Conservation (phyloP, 2,797 vertebrate genomes). For the Tragopan temminckii region DNA sequence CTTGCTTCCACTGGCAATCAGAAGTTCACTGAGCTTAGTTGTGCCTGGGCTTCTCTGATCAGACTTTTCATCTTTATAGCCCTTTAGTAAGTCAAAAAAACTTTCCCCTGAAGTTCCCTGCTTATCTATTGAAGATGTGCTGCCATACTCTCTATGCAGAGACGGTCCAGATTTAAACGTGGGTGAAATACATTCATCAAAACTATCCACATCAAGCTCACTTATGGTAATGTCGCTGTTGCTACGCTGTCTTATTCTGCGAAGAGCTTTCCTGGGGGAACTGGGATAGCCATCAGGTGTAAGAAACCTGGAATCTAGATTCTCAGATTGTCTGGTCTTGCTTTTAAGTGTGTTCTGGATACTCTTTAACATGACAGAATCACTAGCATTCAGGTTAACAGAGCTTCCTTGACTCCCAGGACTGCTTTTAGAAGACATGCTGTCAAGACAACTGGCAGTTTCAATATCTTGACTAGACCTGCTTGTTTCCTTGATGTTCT, state of each 20-base stretch:
- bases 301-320: conserved; percentile 88
- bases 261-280: conserved; percentile 87
- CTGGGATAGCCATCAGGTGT: conserved; percentile 88
- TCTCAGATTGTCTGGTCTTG: conserved; percentile 87
- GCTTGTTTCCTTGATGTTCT: conserved; percentile 84
- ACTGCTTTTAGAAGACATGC: conserved; percentile 86
- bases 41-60: conserved; percentile 91
- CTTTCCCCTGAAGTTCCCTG: conserved; percentile 93
- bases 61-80: conserved; percentile 90
- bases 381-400: conserved; percentile 89
- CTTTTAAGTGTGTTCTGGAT: conserved; percentile 93
- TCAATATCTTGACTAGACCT: conserved; percentile 87
- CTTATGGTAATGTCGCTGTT: conserved; percentile 97
- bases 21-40: conserved; percentile 90
- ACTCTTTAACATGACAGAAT: conserved; percentile 94
- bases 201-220: conserved; percentile 96
- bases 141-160: conserved; percentile 95
- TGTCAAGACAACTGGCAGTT: conserved; percentile 85
- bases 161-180: conserved; percentile 91
- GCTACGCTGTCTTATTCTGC: conserved; percentile 93
- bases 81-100: conserved; percentile 95
- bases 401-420: conserved; percentile 89
- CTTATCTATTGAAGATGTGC: conserved; percentile 97
- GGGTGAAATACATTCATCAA: conserved; percentile 94
- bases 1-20: conserved; percentile 86